These are phyloP conservation scores for Tokudaia tokunoshimensis DNA, from an alignment of 2,797 vertebrate genomes.

Conservation along the genomic window DNA sequence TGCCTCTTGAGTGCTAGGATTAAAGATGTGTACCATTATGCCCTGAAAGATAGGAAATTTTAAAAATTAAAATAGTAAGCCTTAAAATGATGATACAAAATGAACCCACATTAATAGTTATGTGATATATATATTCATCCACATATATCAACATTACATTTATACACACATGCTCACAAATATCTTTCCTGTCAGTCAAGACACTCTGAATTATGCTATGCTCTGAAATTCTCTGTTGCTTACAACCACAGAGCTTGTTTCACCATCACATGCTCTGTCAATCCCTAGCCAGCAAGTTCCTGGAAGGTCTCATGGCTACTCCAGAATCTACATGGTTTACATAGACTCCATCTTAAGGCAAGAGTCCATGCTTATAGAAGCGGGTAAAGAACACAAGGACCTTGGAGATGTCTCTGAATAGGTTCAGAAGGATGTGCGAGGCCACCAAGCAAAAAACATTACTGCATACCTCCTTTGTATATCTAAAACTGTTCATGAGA, in stretches of 20 bases:
- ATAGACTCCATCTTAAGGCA: neutral
- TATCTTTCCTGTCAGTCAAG: neutral
- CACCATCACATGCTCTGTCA: neutral
- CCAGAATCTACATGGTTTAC: neutral
- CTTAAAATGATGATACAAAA: neutral
- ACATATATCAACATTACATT: neutral
- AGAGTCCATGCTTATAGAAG: neutral
- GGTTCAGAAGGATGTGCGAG: neutral
- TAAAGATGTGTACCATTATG: neutral
- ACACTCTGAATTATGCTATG: neutral
- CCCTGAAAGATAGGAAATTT: neutral
- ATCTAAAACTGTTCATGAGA: neutral
- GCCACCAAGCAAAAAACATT: neutral
- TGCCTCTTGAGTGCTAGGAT: neutral
- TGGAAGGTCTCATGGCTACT: neutral
- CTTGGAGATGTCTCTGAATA: neutral
- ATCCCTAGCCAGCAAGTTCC: neutral
- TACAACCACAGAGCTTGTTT: neutral
- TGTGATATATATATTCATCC: neutral
- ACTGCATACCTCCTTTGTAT: neutral
- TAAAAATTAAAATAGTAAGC: slow-evolving; percentile 7
- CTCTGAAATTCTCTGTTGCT: neutral
- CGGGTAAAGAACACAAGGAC: neutral
- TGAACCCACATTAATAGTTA: slow-evolving; percentile 5
- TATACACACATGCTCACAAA: neutral